Percentiles rank a stretch among this genome's conserved stretches.
Evolutionary conservation across 2,797 vertebrate species (phyloP).

Genomic region (Tinamus major): DNA sequence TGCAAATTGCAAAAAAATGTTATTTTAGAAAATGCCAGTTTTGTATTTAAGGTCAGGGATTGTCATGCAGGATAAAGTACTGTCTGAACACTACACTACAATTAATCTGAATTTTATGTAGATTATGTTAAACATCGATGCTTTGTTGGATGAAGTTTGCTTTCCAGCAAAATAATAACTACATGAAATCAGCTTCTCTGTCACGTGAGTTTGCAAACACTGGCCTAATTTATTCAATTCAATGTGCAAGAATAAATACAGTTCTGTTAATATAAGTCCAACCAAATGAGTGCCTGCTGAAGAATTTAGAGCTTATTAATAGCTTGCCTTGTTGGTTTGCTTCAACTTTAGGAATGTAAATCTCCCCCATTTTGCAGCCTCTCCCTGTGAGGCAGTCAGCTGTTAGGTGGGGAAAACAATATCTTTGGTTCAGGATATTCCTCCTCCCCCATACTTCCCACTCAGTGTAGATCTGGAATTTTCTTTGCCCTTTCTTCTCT

Average conservation of each 20-base stretch:
- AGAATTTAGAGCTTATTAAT: conserved; percentile 72
- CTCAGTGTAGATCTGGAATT: neutral
- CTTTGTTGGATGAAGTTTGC: neutral
- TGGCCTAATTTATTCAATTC: conserved; percentile 48
- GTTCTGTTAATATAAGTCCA: conserved; percentile 58
- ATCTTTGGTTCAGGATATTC: conserved; percentile 6
- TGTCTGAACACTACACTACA: neutral
- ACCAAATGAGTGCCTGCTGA: conserved; percentile 49
- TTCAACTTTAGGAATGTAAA: conserved; percentile 66
- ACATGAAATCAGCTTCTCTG: neutral
- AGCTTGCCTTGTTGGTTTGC: conserved; percentile 69
- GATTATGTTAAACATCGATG: neutral
- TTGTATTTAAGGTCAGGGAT: neutral
- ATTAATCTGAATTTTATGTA: neutral
- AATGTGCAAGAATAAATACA: conserved; percentile 41
- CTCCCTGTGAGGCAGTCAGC: conserved; percentile 27
- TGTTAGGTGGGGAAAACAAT: conserved; percentile 51
- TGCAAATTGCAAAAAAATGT: too few species aligned
- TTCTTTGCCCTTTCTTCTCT: neutral
- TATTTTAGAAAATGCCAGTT: neutral
- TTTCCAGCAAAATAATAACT: neutral
- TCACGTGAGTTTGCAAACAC: neutral
- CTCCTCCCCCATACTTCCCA: neutral
- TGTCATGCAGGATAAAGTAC: neutral
- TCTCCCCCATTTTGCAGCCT: conserved; percentile 7